A percentile compares a stretch with the other conserved stretches of the same genome.
Conservation (phyloP, 2,113 vertebrate species). For the Bothrops jararaca region DNA sequence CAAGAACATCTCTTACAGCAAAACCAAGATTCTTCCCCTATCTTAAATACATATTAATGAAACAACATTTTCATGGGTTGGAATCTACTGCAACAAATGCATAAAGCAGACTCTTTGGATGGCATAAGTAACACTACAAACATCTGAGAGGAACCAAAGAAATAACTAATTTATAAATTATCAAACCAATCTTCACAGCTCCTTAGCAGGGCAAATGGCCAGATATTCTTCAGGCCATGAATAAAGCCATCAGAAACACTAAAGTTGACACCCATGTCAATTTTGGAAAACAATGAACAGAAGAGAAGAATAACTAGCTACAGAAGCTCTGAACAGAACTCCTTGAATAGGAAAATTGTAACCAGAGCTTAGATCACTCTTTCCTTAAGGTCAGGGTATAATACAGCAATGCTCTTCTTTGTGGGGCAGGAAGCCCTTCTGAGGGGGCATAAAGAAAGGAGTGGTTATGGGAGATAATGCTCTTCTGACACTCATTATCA, state of each 20-base stretch:
- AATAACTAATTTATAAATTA: not conserved
- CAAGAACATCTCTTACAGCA: not conserved
- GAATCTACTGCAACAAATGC: not conserved
- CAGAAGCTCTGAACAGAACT: constrained; percentile 12
- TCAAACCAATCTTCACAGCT: not conserved
- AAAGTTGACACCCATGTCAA: not conserved
- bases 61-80: not conserved
- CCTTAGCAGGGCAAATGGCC: constrained; percentile 2
- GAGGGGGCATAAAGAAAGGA: not conserved
- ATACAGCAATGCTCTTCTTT: constrained; percentile 20
- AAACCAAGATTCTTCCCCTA: not conserved
- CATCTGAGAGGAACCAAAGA: not conserved
- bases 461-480: constrained; percentile 22
- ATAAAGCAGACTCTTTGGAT: not conserved
- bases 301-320: constrained; percentile 32
- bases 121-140: not conserved
- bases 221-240: not conserved
- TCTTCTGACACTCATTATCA: not conserved
- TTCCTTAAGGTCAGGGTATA: constrained; percentile 17
- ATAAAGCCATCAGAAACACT: constrained; percentile 20
- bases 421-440: not conserved
- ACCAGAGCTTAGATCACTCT: not conserved
- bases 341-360: not conserved
- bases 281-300: not conserved
- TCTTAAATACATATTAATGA: not conserved